phyloP scores from a whole-genome alignment of 2,888 invertebrate genomes.

The Erebia palarica region DNA sequence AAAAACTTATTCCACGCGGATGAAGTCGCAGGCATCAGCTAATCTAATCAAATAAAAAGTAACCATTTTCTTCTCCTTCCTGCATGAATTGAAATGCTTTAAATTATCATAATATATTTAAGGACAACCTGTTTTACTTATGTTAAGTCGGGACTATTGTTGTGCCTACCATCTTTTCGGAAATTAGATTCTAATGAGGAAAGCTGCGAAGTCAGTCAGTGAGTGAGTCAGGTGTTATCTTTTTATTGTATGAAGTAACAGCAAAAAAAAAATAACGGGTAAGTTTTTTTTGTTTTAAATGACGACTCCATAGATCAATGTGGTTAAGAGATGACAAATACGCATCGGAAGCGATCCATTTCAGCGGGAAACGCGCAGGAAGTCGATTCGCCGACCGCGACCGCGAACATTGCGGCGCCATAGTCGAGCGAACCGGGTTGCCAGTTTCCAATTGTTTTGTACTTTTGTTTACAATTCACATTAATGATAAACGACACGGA shows the following conservation, averaged over 20 bases:
- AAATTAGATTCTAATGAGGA: no score
- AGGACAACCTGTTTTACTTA: no score
- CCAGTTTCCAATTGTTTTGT: conserved; percentile 39
- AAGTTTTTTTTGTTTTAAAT: not conserved
- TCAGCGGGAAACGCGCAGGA: conserved; percentile 79
- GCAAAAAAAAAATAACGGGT: not conserved
- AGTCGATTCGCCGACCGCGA: conserved; percentile 79
- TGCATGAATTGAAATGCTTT: no score
- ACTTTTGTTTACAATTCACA: conserved; percentile 31
- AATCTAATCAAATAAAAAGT: no score
- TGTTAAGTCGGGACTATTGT: no score
- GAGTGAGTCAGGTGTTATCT: no score
- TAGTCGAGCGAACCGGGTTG: conserved; percentile 50
- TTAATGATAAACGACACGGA: conserved; percentile 30
- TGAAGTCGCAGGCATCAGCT: no score
- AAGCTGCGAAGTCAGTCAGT: no score
- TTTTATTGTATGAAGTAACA: not conserved
- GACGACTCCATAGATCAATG: conserved; percentile 51
- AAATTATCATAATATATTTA: no score
- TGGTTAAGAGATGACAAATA: conserved; percentile 78
- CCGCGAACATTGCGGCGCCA: conserved; percentile 79
- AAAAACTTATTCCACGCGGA: no score
- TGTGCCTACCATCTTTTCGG: no score
- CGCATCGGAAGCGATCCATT: conserved; percentile 81
- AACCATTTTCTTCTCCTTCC: no score